Percentiles rank a stretch among this genome's conserved stretches.
Evolutionary conservation across 2,888 invertebrate species (phyloP).

Genomic region (Habrosyne pyritoides): DNA sequence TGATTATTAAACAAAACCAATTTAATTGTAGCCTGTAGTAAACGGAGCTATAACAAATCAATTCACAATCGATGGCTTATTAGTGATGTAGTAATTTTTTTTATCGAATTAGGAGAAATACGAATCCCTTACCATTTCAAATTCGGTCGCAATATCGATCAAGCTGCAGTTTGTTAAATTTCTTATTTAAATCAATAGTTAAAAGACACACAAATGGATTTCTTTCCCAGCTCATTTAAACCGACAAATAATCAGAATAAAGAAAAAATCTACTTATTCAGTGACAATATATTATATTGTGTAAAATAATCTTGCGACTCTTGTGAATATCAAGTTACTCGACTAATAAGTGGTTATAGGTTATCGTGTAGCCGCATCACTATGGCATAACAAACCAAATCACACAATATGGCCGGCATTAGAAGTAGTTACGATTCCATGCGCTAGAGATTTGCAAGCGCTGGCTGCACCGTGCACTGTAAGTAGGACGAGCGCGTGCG

Average conservation of each 20-base stretch:
- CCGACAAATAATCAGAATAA: too few relatives aligned
- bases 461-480: constrained; percentile 64
- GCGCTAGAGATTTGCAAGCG: constrained; percentile 71
- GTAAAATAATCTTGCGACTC: too few relatives aligned
- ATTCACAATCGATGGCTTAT: background rate
- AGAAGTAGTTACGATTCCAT: constrained; percentile 36
- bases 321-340: background rate
- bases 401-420: constrained; percentile 42
- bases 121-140: too few relatives aligned
- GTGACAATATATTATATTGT: too few relatives aligned
- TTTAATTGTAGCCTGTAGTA: background rate
- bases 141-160: too few relatives aligned
- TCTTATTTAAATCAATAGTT: background rate
- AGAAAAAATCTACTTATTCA: too few relatives aligned
- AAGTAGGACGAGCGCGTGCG: constrained; percentile 76
- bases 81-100: too few relatives aligned
- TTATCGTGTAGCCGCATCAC: background rate
- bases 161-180: too few relatives aligned
- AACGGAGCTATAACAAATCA: background rate
- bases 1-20: background rate
- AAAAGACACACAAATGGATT: too few relatives aligned
- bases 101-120: too few relatives aligned
- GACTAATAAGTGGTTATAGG: background rate
- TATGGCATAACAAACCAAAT: constrained; percentile 37
- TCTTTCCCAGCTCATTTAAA: too few relatives aligned